These are phyloP conservation scores for Campoplex nolae DNA, from an alignment of 2,888 invertebrate species.

Conservation along the genomic window DNA sequence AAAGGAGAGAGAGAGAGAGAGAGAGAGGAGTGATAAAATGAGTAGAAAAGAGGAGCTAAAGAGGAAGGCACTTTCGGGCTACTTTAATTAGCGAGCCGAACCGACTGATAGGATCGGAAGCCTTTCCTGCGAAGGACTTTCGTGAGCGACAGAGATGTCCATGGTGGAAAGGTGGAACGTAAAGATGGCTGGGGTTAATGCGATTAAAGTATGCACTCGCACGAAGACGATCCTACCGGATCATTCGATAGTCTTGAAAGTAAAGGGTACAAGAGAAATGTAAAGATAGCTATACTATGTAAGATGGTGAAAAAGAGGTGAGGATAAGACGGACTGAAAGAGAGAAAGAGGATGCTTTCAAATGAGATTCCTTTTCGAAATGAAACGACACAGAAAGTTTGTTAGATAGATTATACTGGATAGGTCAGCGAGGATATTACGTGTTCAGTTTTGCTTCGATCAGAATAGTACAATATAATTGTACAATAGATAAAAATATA, in stretches of 20 bases:
- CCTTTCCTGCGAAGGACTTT: constrained; percentile 62
- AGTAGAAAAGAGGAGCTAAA: constrained; percentile 27
- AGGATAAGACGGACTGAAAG: constrained; percentile 40
- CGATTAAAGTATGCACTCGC: constrained; percentile 76
- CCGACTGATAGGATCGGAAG: constrained; percentile 71
- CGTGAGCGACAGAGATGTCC: constrained; percentile 56
- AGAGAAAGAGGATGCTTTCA: constrained; percentile 20
- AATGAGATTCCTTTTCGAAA: constrained; percentile 47
- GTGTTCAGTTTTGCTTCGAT: constrained; percentile 11
- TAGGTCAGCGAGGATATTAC: constrained; percentile 37
- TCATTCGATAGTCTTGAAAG: constrained; percentile 69
- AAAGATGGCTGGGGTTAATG: constrained; percentile 68
- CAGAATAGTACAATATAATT: constrained; percentile 31
- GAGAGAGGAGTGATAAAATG: constrained; percentile 39
- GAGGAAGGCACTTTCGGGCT: constrained; percentile 57
- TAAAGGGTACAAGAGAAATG: constrained; percentile 48
- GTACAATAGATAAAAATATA: neutral
- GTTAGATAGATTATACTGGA: constrained; percentile 19
- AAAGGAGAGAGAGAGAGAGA: constrained; percentile 14
- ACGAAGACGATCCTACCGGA: constrained; percentile 71
- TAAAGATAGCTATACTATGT: constrained; percentile 28
- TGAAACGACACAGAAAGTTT: constrained; percentile 32
- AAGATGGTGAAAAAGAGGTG: constrained; percentile 40
- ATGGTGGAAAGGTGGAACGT: constrained; percentile 35
- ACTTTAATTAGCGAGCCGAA: constrained; percentile 75